Percentiles rank a stretch among this genome's conserved stretches.
Evolutionary conservation across 2,888 invertebrate species (phyloP).

Genomic region (Hirudinaria manillensis): DNA sequence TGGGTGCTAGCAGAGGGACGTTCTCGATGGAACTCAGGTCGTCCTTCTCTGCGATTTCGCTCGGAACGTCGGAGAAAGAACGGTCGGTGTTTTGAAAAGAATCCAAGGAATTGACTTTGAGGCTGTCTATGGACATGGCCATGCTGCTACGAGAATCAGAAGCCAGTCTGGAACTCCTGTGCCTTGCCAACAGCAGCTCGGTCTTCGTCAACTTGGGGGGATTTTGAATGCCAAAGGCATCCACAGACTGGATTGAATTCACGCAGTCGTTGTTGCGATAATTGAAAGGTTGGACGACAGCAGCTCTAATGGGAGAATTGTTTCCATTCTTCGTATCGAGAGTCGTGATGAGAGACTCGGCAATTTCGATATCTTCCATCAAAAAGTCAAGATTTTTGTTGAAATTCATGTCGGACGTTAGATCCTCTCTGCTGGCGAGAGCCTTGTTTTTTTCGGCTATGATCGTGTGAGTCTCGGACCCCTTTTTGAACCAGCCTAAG

Average conservation of each 20-base stretch:
- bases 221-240: background rate
- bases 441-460: slow-evolving; percentile 24
- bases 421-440: background rate
- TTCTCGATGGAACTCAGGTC: background rate
- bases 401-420: background rate
- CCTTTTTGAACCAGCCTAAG: slow-evolving; percentile 29
- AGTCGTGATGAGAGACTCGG: background rate
- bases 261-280: background rate
- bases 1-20: too few species aligned
- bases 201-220: slow-evolving; percentile 30
- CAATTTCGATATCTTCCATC: background rate
- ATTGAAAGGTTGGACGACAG: slow-evolving; percentile 23
- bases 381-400: slow-evolving; percentile 7
- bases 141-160: slow-evolving; percentile 24
- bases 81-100: slow-evolving; percentile 13
- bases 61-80: slow-evolving; percentile 4
- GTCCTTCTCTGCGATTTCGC: slow-evolving; percentile 17
- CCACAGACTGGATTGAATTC: background rate
- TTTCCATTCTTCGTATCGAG: slow-evolving; percentile 11
- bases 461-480: slow-evolving; percentile 10
- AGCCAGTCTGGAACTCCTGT: slow-evolving; percentile 19
- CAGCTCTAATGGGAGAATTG: slow-evolving; percentile 14
- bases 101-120: slow-evolving; percentile 26
- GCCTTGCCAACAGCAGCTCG: slow-evolving; percentile 30
- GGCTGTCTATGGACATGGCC: slow-evolving; percentile 31